phyloP scores from a whole-genome alignment of 2,113 vertebrate genomes.

The Oreotragus oreotragus region DNA sequence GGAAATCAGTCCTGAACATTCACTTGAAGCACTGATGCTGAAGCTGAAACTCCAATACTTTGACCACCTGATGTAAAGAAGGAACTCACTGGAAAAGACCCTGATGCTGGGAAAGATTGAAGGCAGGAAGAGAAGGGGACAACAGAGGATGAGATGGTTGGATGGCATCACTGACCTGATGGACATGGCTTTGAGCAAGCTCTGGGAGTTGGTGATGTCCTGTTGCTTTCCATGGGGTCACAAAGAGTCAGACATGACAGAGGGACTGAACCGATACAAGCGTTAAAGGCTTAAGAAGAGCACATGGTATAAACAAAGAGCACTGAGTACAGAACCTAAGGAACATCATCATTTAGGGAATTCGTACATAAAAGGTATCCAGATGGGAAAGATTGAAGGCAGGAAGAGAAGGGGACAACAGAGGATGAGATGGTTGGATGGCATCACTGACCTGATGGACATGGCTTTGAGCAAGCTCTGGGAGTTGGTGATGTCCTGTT shows the following conservation, averaged over 20 bases:
- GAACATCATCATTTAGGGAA: background rate
- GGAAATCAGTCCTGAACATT: background rate
- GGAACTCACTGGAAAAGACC: background rate
- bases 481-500: background rate
- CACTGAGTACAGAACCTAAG: background rate
- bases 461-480: background rate
- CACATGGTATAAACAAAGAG: background rate
- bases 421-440: background rate
- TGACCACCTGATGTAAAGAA: background rate
- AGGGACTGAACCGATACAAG: background rate
- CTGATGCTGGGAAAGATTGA: background rate
- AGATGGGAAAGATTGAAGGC: background rate
- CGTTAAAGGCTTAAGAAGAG: background rate
- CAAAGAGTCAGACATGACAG: background rate
- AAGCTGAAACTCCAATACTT: background rate
- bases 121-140: background rate
- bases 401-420: background rate
- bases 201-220: background rate
- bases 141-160: background rate
- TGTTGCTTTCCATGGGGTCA: background rate
- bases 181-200: background rate
- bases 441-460: background rate
- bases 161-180: background rate
- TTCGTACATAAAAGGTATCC: background rate
- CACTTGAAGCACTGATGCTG: background rate